Evolutionary conservation across 2,888 invertebrate species (phyloP).

Genomic region (Acrocyrtus sp.): DNA sequence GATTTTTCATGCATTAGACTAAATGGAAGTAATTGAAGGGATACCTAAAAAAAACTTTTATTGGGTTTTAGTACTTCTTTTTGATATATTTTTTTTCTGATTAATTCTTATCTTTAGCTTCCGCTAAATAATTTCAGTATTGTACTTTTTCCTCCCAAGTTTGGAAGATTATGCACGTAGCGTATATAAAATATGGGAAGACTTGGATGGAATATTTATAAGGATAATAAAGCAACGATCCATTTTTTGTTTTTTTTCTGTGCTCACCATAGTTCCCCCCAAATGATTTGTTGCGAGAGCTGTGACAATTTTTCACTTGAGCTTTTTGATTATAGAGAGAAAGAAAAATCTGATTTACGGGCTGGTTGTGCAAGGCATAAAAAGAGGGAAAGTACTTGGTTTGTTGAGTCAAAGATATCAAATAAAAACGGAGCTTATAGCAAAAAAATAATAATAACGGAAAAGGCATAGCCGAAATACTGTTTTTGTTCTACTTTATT

Average conservation of each 20-base stretch:
- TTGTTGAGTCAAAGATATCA: conserved; percentile 32
- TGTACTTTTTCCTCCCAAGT: neutral
- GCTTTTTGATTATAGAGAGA: conserved; percentile 41
- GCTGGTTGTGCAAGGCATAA: conserved; percentile 32
- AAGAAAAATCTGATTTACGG: conserved; percentile 45
- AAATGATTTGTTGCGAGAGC: conserved; percentile 43
- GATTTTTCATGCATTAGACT: too few relatives aligned
- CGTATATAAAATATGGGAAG: too few relatives aligned
- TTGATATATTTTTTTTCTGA: neutral
- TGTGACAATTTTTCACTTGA: conserved; percentile 51
- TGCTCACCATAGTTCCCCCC: too few relatives aligned
- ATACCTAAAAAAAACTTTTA: too few relatives aligned
- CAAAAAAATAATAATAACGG: conserved; percentile 25
- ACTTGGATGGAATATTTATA: neutral
- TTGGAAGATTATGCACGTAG: neutral
- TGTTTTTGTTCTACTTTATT: neutral
- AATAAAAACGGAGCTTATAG: conserved; percentile 9
- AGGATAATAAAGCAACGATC: conserved; percentile 14
- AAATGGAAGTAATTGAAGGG: too few relatives aligned
- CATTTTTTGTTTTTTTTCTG: conserved; percentile 13
- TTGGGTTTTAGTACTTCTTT: neutral
- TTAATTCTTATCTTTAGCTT: neutral
- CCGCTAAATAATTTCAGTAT: neutral
- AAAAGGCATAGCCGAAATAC: conserved; percentile 15
- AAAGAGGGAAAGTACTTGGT: neutral